These are phyloP conservation scores for Smittia sp. DNA, from an alignment of 2,888 invertebrate species.

Conservation along the genomic window DNA sequence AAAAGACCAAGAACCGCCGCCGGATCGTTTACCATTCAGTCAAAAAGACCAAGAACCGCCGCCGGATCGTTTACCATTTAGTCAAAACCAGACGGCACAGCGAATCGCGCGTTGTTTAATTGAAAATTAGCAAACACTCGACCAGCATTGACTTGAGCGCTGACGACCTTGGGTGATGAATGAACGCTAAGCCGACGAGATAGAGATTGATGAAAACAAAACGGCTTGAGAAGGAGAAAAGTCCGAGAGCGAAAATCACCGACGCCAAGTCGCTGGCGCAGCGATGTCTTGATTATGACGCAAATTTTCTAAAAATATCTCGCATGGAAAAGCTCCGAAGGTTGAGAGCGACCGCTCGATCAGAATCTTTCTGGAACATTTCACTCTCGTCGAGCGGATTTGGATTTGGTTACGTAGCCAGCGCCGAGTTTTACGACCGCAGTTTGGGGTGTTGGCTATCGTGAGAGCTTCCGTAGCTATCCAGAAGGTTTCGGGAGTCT, in stretches of 20 bases:
- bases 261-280: constrained; percentile 27
- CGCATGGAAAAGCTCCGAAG: constrained; percentile 22
- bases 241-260: background rate
- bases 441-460: too few species aligned
- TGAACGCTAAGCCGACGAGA: background rate
- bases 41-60: background rate
- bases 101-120: too few species aligned
- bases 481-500: too few species aligned
- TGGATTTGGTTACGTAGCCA: background rate
- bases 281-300: constrained; percentile 32
- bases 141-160: background rate
- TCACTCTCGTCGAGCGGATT: background rate
- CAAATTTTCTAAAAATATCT: constrained; percentile 33
- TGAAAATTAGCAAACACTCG: background rate
- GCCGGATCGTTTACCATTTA: background rate
- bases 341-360: constrained; percentile 4
- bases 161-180: background rate
- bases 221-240: constrained; percentile 6
- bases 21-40: background rate
- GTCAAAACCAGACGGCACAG: too few species aligned
- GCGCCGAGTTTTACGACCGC: background rate
- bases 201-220: constrained; percentile 11
- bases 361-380: constrained; percentile 28
- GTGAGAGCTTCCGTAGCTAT: too few species aligned
- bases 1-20: background rate